Evolutionary conservation across 2,797 vertebrate species (phyloP).

Genomic region (Neomorphus geoffroyi): DNA sequence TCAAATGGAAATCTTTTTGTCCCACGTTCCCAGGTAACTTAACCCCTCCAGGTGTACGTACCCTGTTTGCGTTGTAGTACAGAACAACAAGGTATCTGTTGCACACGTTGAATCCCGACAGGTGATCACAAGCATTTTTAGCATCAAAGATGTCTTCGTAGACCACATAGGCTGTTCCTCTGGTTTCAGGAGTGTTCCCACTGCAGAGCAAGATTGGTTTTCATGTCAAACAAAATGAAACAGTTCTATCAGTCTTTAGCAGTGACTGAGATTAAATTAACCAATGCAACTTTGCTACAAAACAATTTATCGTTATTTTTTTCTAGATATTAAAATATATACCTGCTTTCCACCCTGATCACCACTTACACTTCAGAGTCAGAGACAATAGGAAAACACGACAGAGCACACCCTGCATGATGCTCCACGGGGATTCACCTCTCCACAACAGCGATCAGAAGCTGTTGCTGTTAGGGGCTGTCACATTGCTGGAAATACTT

Average conservation of each 20-base stretch:
- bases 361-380: neutral
- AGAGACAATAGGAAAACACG: fast-evolving
- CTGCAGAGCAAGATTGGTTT: conserved; percentile 68
- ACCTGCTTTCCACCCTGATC: neutral
- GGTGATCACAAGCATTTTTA: conserved; percentile 96
- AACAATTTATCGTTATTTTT: fast-evolving
- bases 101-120: conserved; percentile 98
- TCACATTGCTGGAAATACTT: neutral
- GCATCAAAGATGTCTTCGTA: conserved; percentile 99
- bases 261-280: neutral
- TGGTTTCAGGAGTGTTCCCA: conserved; percentile 94
- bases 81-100: conserved; percentile 97
- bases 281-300: neutral
- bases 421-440: neutral
- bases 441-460: neutral
- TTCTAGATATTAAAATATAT: neutral
- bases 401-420: neutral
- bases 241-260: neutral
- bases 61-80: conserved; percentile 98
- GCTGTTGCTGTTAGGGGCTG: neutral
- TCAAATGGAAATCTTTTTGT: neutral
- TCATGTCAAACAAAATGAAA: neutral
- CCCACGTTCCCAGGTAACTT: neutral
- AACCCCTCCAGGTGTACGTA: conserved; percentile 58
- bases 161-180: conserved; percentile 96